These are phyloP conservation scores for Pangasianodon gigas DNA, from an alignment of 2,113 vertebrate species.

Conservation along the genomic window DNA sequence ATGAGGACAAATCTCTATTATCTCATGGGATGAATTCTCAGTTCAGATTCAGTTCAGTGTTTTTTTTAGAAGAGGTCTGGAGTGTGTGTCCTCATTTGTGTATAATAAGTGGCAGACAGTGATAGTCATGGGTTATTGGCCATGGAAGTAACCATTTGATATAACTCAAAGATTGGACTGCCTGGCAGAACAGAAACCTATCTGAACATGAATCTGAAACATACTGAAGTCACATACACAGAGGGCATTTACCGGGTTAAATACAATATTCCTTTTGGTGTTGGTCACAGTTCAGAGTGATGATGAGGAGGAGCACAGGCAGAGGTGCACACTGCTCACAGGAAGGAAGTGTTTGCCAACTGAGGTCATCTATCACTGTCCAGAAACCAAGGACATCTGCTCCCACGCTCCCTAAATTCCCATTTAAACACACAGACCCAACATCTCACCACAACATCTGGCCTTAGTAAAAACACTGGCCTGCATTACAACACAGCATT, in stretches of 20 bases:
- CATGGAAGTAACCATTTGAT: not conserved
- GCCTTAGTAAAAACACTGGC: constrained; percentile 47
- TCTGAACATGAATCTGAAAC: not conserved
- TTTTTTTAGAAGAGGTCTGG: constrained; percentile 8
- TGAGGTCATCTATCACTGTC: constrained; percentile 53
- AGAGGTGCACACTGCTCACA: constrained; percentile 35
- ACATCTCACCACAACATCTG: constrained; percentile 52
- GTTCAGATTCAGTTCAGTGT: constrained; percentile 15
- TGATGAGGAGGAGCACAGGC: constrained; percentile 1
- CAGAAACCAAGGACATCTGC: constrained; percentile 41
- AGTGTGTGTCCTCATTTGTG: not conserved
- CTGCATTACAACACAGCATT: constrained; percentile 21
- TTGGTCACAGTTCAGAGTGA: not conserved
- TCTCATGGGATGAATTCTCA: constrained; percentile 33
- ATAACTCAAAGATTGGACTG: not conserved
- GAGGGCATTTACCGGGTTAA: not conserved
- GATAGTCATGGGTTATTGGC: constrained; percentile 19
- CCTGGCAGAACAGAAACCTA: not conserved
- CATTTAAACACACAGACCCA: constrained; percentile 32
- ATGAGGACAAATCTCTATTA: not conserved
- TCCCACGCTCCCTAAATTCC: constrained; percentile 35
- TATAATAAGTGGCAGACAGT: constrained; percentile 14
- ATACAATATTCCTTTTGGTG: not conserved
- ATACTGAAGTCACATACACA: not conserved
- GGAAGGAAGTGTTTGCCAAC: constrained; percentile 56